These are phyloP conservation scores for Anseranas semipalmata DNA, from an alignment of 2,113 vertebrate genomes.

Conservation along the genomic window DNA sequence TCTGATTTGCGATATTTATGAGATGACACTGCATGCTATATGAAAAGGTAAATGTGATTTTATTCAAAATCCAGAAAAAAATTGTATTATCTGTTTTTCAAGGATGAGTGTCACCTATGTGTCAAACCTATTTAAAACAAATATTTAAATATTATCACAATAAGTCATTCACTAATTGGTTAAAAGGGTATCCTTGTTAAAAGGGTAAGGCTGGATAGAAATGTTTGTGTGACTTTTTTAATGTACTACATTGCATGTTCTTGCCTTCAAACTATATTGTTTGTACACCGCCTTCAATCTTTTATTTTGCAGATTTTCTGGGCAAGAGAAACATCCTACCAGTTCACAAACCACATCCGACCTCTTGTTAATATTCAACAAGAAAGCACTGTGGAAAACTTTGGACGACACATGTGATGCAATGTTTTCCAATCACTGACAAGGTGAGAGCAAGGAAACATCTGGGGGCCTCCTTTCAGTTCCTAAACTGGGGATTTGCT, in stretches of 20 bases:
- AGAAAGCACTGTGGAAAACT: neutral
- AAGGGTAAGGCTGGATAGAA: neutral
- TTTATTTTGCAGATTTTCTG: neutral
- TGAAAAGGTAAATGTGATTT: neutral
- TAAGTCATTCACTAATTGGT: neutral
- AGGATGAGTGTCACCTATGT: neutral
- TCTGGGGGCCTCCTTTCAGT: neutral
- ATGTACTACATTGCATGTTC: fast-evolving
- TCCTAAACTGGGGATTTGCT: neutral
- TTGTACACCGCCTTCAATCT: neutral
- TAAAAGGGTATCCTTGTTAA: neutral
- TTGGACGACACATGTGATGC: neutral
- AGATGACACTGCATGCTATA: neutral
- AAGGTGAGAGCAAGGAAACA: neutral
- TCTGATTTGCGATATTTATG: neutral
- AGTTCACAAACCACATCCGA: neutral
- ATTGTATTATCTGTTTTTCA: neutral
- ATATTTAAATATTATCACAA: neutral
- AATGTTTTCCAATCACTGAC: neutral
- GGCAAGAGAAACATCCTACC: neutral
- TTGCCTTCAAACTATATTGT: neutral
- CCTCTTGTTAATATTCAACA: neutral
- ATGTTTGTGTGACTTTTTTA: neutral
- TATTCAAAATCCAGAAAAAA: neutral
- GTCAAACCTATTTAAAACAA: neutral